Base-by-base conservation (phyloP, 2,888 invertebrate species). In the Melinaea marsaeus region DNA sequence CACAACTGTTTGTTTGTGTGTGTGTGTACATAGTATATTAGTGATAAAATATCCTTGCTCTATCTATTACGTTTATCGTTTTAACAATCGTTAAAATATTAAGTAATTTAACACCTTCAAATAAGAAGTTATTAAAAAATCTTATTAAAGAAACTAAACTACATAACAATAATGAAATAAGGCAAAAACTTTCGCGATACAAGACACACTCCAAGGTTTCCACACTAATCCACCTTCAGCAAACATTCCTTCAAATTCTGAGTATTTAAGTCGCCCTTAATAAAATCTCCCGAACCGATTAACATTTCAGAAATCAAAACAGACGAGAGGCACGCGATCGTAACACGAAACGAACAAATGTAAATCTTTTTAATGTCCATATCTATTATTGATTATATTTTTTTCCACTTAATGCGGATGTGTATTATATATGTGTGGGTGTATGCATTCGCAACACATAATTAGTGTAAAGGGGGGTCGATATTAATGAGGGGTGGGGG, bases 401-500 rank as follows among this genome's bases (percentile, higher is more conserved):
- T n/a, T 81, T 80, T 81, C 77, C 79, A 76, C 84, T 82, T 83
- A 83, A 87, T 84, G 83, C 81, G 81, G 79, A 79, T 82, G 80
- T 74, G 73, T 78, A 81, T 84, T 84, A 22, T 63, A 58, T 72
- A 67, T 70, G 65, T 69, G 73, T 75, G 73, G 61, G 66, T 69
- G 70, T 69, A 79, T 89, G 89, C 90, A 90, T 91, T 90, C 87
- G 90, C 89, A 88, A 87, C 88, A 86, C 83, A 86, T 90, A 91
- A 91, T 91, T 91, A 91, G 91, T 90, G 85, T 83, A 86, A 81
- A 76, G 82, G 76, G 78, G 79, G 88, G 88, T 86, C 85, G 85
- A 89, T 89, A 90, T 86, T 90, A 90, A 90, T 91, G 90, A 91
- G 91, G 91, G 91, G 90, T 75, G 83, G 84, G 83, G 77, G 66